phyloP scores from a whole-genome alignment of 2,113 vertebrate genomes.

The Otocyon megalotis region DNA sequence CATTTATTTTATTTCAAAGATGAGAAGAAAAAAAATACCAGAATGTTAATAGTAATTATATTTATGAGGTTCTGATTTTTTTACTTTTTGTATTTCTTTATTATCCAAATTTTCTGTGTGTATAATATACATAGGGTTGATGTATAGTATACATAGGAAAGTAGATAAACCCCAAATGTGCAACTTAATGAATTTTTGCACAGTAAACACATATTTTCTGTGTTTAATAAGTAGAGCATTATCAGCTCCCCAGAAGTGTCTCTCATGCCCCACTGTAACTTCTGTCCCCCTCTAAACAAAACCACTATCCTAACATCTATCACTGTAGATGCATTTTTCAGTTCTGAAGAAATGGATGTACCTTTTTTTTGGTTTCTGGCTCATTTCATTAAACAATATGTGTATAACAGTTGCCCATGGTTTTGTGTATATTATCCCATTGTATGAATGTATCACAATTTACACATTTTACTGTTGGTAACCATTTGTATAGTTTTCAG shows the following conservation, averaged over 20 bases:
- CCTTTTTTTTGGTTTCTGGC: not conserved
- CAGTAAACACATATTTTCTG: not conserved
- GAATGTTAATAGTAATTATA: not conserved
- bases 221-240: not conserved
- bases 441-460: not conserved
- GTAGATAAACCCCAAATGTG: not conserved
- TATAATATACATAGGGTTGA: not conserved
- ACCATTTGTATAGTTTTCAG: not conserved
- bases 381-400: not conserved
- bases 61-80: not conserved
- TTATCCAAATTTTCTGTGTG: not conserved
- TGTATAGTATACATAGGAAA: not conserved
- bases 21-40: not conserved
- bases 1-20: conserved; percentile 41
- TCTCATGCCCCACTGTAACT: too few species aligned
- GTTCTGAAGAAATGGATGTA: not conserved
- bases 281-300: not conserved
- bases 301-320: not conserved
- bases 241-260: not conserved
- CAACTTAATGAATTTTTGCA: not conserved
- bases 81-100: not conserved
- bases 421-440: not conserved
- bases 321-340: not conserved
- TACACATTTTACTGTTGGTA: not conserved
- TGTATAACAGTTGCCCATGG: not conserved